phyloP scores from a whole-genome alignment of 2,113 vertebrate genomes.

The Ranitomeya imitator region DNA sequence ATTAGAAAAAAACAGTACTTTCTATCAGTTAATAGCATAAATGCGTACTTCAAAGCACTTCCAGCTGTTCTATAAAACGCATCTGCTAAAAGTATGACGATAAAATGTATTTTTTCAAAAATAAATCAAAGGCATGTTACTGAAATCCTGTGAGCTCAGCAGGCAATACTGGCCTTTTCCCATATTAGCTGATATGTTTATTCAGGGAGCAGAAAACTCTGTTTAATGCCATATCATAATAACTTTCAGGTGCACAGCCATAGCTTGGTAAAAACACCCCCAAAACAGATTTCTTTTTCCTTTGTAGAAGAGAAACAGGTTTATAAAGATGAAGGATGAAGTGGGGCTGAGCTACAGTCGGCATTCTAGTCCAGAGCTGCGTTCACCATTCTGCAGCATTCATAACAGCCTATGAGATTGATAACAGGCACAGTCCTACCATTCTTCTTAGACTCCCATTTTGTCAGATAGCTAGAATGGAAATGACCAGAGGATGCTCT shows the following conservation, averaged over 20 bases:
- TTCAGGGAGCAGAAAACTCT: constrained; percentile 53
- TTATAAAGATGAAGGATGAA: no score
- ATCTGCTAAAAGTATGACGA: constrained; percentile 50
- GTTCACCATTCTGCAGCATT: no score
- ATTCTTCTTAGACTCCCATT: no score
- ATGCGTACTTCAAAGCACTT: constrained; percentile 43
- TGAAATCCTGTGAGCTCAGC: constrained; percentile 39
- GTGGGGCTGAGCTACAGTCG: no score
- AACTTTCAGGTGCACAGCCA: neutral
- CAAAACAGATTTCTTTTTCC: neutral
- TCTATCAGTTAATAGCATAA: constrained; percentile 23
- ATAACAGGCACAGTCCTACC: neutral
- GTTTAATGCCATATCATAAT: constrained; percentile 17
- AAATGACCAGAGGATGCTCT: neutral
- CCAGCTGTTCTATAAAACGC: constrained; percentile 47
- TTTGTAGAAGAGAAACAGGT: neutral
- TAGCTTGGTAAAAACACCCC: neutral
- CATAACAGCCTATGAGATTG: neutral
- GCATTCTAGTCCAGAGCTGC: no score
- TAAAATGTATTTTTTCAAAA: constrained; percentile 29
- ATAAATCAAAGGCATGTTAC: constrained; percentile 46
- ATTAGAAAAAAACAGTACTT: neutral
- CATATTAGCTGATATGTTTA: constrained; percentile 30
- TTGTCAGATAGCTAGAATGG: neutral
- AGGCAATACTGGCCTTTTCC: constrained; percentile 29